These are phyloP conservation scores for Zoroaster sp. DNA, from an alignment of 53 echinoderm and acorn worm species.

Conservation along the genomic window DNA sequence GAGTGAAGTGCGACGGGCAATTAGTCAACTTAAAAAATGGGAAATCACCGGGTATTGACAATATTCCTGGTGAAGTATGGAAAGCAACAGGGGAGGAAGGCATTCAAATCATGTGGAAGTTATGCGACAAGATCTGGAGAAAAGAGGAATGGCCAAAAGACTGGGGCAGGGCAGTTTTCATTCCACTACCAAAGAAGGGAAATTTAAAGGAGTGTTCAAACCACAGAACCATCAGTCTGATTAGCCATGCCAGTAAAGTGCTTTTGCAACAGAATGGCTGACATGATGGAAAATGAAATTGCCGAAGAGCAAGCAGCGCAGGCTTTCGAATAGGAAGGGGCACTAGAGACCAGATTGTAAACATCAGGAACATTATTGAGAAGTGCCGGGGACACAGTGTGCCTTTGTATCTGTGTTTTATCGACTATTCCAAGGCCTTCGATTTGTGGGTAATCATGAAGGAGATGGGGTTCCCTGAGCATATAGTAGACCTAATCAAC, in stretches of 20 bases:
- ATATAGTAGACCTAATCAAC: background rate
- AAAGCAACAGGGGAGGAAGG: too few relatives aligned
- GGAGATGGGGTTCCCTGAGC: conserved; percentile 10
- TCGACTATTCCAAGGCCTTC: conserved; percentile 25
- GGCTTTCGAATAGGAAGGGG: background rate
- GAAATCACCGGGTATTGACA: too few relatives aligned
- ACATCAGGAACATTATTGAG: conserved; percentile 21
- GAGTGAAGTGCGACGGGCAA: too few relatives aligned
- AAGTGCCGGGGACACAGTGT: background rate
- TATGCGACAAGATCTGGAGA: background rate
- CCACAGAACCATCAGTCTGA: background rate
- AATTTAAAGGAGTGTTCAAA: background rate
- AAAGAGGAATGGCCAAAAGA: background rate
- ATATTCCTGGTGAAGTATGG: too few relatives aligned
- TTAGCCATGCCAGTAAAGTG: background rate
- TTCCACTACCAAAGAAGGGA: background rate
- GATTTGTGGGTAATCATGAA: conserved; percentile 30
- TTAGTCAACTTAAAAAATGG: too few relatives aligned
- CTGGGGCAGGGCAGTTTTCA: background rate
- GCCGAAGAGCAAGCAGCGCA: background rate
- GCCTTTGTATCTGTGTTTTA: background rate
- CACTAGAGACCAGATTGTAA: conserved; percentile 15
- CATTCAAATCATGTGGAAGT: background rate
- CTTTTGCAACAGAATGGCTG: background rate
- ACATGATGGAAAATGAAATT: background rate